A percentile compares a stretch with the other conserved stretches of the same genome.
Evolutionary conservation across 37 sponge, comb jelly and placozoan species (phyloP).

Genomic region (Petrosia ficiformis): DNA sequence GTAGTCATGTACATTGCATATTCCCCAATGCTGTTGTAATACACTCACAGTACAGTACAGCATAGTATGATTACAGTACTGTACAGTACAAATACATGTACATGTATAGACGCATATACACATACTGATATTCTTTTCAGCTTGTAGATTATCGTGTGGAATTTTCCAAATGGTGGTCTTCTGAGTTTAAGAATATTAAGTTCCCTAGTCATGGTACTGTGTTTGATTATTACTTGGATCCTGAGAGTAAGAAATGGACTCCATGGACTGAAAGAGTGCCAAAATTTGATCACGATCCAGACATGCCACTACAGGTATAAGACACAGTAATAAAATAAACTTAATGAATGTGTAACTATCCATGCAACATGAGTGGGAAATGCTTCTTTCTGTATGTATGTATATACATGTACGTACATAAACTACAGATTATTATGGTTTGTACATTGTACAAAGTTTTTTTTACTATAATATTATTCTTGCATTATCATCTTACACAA

Average conservation of each 20-base stretch:
- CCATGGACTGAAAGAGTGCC: conserved; percentile 94
- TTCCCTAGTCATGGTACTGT: conserved; percentile 97
- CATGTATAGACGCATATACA: no score
- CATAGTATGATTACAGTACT: no score
- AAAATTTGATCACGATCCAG: conserved; percentile 87
- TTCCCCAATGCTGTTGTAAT: no score
- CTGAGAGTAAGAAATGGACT: conserved; percentile 84
- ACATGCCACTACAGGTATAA: conserved; percentile 86
- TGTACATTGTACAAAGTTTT: not conserved
- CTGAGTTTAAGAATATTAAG: conserved; percentile 97
- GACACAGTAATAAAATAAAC: not conserved
- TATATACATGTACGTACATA: not conserved
- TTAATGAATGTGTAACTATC: not conserved
- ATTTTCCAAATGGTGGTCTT: conserved; percentile 98
- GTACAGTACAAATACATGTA: no score
- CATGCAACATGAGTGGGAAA: not conserved
- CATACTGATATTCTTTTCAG: no score
- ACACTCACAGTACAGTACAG: no score
- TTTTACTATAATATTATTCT: not conserved
- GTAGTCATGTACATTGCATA: no score
- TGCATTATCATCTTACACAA: no score
- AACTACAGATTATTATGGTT: not conserved
- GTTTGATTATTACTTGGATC: conserved; percentile 96
- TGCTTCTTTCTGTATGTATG: not conserved
- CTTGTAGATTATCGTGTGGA: conserved; percentile 97